A percentile compares a stretch with the other conserved stretches of the same genome.
phyloP scores from a whole-genome alignment of 2,888 invertebrate species.

The Carcina quercana region DNA sequence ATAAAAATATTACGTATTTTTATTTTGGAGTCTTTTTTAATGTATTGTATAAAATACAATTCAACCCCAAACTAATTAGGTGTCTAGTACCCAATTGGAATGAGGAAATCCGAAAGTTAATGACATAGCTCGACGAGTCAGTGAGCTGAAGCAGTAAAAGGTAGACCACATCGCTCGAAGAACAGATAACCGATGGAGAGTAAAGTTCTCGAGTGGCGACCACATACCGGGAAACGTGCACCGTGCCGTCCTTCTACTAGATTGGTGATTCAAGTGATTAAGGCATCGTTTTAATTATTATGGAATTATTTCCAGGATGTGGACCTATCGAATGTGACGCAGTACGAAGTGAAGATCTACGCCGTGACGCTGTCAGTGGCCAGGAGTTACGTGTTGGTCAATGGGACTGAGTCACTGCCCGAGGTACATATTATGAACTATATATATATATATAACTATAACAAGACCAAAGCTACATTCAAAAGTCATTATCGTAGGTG shows the following conservation, averaged over 20 bases:
- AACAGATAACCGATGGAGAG: not conserved
- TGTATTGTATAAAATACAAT: too few relatives aligned
- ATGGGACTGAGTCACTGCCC: conserved; percentile 52
- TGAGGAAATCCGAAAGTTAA: too few relatives aligned
- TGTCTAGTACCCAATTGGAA: too few relatives aligned
- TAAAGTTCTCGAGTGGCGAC: not conserved
- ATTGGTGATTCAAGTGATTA: too few relatives aligned
- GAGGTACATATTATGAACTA: too few relatives aligned
- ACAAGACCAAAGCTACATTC: not conserved
- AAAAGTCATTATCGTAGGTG: too few relatives aligned
- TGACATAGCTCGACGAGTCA: too few relatives aligned
- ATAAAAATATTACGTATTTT: too few relatives aligned
- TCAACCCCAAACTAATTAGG: too few relatives aligned
- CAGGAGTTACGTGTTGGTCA: conserved; percentile 37
- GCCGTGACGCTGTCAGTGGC: conserved; percentile 58
- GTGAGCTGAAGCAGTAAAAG: too few relatives aligned
- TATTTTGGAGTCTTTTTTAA: too few relatives aligned
- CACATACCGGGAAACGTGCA: not conserved
- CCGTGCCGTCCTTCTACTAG: not conserved
- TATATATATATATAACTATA: not conserved
- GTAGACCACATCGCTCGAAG: not conserved
- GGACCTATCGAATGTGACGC: conserved; percentile 52
- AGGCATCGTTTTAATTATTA: not conserved
- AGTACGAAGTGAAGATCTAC: conserved; percentile 62
- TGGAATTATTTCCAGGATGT: conserved; percentile 35